Evolutionary conservation across 1,140 invertebrate species (phyloP).

Genomic region (Ceratoteleas bidentatus): DNA sequence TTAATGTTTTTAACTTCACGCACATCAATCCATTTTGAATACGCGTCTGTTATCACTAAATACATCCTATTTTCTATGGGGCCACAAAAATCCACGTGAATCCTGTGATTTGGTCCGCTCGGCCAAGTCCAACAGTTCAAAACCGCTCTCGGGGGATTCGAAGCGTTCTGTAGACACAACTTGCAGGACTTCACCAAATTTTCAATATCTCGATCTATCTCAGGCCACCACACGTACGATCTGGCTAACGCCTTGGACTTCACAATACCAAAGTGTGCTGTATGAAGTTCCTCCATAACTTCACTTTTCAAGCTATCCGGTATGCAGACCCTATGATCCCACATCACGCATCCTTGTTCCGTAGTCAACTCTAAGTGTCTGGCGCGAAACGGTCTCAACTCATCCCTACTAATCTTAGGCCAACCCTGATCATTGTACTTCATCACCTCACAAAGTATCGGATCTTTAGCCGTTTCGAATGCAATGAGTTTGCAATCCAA

Average conservation of each 20-base stretch:
- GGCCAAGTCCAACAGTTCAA: constrained; percentile 12
- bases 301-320: no score
- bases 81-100: constrained; percentile 32
- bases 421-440: constrained; percentile 21
- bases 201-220: constrained; percentile 39
- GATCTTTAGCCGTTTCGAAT: constrained; percentile 6
- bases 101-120: constrained; percentile 6
- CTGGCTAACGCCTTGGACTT: constrained; percentile 70
- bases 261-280: constrained; percentile 66
- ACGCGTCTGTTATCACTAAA: constrained; percentile 26
- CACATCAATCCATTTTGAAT: constrained; percentile 45
- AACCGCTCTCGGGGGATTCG: constrained; percentile 15
- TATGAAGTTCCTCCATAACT: constrained; percentile 60
- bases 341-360: constrained; percentile 30
- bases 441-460: no score
- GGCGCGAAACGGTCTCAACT: neutral
- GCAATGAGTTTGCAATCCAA: constrained; percentile 23
- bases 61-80: constrained; percentile 26
- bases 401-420: neutral
- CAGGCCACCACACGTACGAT: constrained; percentile 56
- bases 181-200: neutral
- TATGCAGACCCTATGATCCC: no score
- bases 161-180: constrained; percentile 15
- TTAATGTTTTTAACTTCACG: neutral
- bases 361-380: constrained; percentile 13